A percentile compares a stretch with the other conserved stretches of the same genome.
These are phyloP conservation scores for Aphelinus certus DNA, from an alignment of 1,140 invertebrate genomes.

Conservation along the genomic window DNA sequence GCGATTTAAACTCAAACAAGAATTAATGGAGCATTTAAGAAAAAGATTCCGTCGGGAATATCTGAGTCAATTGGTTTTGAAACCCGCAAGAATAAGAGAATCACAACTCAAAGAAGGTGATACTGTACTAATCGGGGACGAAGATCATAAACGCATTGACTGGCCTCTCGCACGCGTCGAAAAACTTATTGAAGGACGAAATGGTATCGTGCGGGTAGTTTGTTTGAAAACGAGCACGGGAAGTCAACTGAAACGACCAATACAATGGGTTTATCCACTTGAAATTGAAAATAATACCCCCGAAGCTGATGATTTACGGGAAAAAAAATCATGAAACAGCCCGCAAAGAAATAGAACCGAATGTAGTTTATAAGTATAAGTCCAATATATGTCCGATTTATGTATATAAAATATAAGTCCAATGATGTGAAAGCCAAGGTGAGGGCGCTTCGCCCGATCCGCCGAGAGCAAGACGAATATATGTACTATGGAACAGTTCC, in stretches of 20 bases:
- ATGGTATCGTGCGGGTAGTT: slow-evolving; percentile 32
- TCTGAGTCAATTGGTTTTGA: neutral
- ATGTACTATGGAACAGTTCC: too few relatives aligned
- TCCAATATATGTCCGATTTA: too few relatives aligned
- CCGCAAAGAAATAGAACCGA: too few relatives aligned
- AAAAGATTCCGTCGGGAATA: neutral
- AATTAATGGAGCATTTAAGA: slow-evolving; percentile 24
- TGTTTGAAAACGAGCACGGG: slow-evolving; percentile 29
- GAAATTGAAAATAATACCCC: slow-evolving; percentile 19
- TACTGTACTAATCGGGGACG: slow-evolving; percentile 10
- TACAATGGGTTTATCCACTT: slow-evolving; percentile 33
- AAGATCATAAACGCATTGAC: slow-evolving; percentile 33
- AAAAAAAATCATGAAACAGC: too few relatives aligned
- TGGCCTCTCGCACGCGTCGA: slow-evolving; percentile 26
- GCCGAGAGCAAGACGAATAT: too few relatives aligned
- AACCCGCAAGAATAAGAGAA: neutral
- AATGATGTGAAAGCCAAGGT: too few relatives aligned
- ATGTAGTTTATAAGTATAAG: too few relatives aligned
- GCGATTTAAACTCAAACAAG: slow-evolving; percentile 36
- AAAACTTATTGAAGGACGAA: slow-evolving; percentile 42
- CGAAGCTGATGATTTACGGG: slow-evolving; percentile 3
- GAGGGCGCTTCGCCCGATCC: too few relatives aligned
- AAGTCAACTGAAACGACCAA: slow-evolving; percentile 17
- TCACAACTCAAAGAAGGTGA: neutral
- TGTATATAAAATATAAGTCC: too few relatives aligned